phyloP scores from a whole-genome alignment of 2,888 invertebrate species.

The Eupithecia subumbrata region DNA sequence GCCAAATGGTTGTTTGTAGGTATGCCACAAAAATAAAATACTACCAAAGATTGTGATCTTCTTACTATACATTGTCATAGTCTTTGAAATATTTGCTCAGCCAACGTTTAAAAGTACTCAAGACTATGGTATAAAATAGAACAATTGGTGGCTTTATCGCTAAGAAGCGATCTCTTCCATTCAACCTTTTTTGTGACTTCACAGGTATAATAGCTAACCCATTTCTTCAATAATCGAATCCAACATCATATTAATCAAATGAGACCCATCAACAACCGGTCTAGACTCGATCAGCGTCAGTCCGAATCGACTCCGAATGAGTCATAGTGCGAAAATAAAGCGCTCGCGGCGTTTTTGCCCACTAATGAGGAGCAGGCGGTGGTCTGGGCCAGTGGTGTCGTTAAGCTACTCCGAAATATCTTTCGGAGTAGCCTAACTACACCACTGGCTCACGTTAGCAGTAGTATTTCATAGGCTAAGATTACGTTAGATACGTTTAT shows the following conservation, averaged over 20 bases:
- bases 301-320: slow-evolving; percentile 50
- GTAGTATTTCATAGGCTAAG: too few relatives aligned
- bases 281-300: slow-evolving; percentile 52
- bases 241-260: slow-evolving; percentile 19
- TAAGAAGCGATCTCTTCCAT: not conserved
- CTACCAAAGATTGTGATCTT: too few relatives aligned
- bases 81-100: too few relatives aligned
- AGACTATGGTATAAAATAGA: not conserved
- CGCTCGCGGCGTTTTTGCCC: slow-evolving; percentile 57
- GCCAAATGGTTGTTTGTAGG: not conserved
- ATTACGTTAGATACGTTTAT: too few relatives aligned
- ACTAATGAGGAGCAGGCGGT: slow-evolving; percentile 68
- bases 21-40: not conserved
- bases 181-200: not conserved
- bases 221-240: slow-evolving; percentile 13
- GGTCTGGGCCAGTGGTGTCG: slow-evolving; percentile 45
- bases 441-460: too few relatives aligned
- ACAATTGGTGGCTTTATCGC: not conserved
- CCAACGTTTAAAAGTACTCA: not conserved
- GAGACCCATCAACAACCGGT: slow-evolving; percentile 30
- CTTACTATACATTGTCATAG: too few relatives aligned
- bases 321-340: slow-evolving; percentile 64
- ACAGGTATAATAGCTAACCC: not conserved
- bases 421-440: too few relatives aligned
- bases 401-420: not conserved